These are phyloP conservation scores for Meteorus cinctellus DNA, from an alignment of 2,888 invertebrate species.

Conservation along the genomic window DNA sequence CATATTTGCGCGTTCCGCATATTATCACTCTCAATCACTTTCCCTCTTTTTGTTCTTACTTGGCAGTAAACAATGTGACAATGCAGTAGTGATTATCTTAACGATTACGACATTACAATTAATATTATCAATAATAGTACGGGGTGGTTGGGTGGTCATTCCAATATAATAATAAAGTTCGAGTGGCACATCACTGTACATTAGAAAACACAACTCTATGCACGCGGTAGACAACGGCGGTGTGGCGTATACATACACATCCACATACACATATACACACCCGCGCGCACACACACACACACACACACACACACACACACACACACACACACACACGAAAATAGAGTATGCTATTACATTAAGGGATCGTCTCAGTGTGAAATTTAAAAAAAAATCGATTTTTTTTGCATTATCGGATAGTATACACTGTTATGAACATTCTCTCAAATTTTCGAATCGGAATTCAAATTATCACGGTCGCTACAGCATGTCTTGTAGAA, in stretches of 20 bases:
- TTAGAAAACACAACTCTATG: constrained; percentile 66
- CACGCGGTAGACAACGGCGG: constrained; percentile 68
- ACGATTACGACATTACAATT: constrained; percentile 66
- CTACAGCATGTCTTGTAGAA: constrained; percentile 21
- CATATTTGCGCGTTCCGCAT: constrained; percentile 35
- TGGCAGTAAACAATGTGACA: constrained; percentile 74
- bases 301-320: background rate
- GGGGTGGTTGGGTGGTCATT: constrained; percentile 72
- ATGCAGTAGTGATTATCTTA: constrained; percentile 72
- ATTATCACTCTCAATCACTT: constrained; percentile 42
- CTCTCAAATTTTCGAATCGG: constrained; percentile 24
- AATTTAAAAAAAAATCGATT: constrained; percentile 12
- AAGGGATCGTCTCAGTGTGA: constrained; percentile 12
- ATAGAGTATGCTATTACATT: background rate
- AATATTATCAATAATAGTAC: constrained; percentile 68
- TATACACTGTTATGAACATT: constrained; percentile 27
- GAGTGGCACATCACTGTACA: constrained; percentile 72
- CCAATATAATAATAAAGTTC: constrained; percentile 68
- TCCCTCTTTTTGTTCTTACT: constrained; percentile 61
- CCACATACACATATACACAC: background rate
- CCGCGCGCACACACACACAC: background rate
- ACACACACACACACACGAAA: background rate
- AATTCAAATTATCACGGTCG: constrained; percentile 33
- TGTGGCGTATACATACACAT: constrained; percentile 54
- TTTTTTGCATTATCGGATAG: constrained; percentile 16